These are phyloP conservation scores for Entelurus aequoreus DNA, from an alignment of 2,113 vertebrate genomes.

Conservation along the genomic window DNA sequence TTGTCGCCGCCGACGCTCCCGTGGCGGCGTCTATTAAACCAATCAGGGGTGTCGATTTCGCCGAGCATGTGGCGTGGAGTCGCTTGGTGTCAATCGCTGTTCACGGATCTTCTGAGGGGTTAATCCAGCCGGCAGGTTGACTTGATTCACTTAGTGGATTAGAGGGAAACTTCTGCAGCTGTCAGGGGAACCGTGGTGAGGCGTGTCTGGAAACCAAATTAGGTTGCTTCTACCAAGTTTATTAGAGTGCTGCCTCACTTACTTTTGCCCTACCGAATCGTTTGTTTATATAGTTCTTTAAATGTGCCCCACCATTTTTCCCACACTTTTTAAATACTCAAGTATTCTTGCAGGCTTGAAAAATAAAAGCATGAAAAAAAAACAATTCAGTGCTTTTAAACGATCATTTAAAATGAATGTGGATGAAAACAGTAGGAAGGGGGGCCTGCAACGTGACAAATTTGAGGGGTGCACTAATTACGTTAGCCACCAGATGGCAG, in stretches of 20 bases:
- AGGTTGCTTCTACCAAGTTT: background rate
- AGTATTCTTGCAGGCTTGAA: too few relatives aligned
- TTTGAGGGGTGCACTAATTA: too few relatives aligned
- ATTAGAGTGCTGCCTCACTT: background rate
- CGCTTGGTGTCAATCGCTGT: conserved; percentile 36
- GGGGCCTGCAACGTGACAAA: too few relatives aligned
- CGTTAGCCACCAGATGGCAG: too few relatives aligned
- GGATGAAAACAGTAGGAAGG: too few relatives aligned
- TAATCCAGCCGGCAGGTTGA: conserved; percentile 18
- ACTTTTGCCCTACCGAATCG: too few relatives aligned
- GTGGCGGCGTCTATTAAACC: conserved; percentile 48
- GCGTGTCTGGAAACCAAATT: background rate
- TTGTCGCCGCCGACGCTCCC: conserved; percentile 21
- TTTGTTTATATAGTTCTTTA: too few relatives aligned
- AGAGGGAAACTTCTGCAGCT: conserved; percentile 6
- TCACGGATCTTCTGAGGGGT: conserved; percentile 37
- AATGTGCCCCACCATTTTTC: too few relatives aligned
- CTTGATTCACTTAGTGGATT: conserved; percentile 50
- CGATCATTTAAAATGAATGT: too few relatives aligned
- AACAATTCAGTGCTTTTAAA: too few relatives aligned
- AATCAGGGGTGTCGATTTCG: conserved; percentile 45
- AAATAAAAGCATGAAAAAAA: too few relatives aligned
- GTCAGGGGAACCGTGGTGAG: background rate
- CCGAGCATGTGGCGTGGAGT: conserved; percentile 40
- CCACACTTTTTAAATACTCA: too few relatives aligned